These are phyloP conservation scores for Onychomys arenicola DNA, from an alignment of 2,797 vertebrate species.

Conservation along the genomic window DNA sequence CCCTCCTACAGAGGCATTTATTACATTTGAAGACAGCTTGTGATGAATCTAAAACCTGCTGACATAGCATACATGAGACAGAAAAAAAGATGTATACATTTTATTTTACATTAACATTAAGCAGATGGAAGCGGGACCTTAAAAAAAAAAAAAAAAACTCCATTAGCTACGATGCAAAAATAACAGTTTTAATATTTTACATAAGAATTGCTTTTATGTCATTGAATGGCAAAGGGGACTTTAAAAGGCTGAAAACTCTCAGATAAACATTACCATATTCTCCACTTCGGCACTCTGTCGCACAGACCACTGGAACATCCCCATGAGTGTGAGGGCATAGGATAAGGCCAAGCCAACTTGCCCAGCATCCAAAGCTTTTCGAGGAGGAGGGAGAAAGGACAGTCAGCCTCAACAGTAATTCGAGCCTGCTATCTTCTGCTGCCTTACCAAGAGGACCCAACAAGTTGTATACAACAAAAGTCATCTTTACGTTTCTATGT, in stretches of 20 bases:
- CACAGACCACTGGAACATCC: conserved; percentile 98
- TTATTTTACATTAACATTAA: conserved; percentile 77
- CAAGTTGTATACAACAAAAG: accelerated
- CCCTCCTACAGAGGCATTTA: conserved; percentile 73
- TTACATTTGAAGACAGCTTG: conserved; percentile 72
- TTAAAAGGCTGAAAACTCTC: conserved; percentile 64
- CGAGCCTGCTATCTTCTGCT: background rate
- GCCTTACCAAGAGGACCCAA: background rate
- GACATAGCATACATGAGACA: conserved; percentile 73
- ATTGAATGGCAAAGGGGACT: conserved; percentile 61
- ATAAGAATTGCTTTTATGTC: conserved; percentile 75
- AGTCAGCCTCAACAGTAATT: conserved; percentile 56
- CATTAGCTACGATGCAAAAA: conserved; percentile 70
- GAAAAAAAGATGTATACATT: conserved; percentile 77
- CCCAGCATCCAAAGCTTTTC: conserved; percentile 90
- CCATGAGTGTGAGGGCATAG: conserved; percentile 95
- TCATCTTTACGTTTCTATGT: background rate
- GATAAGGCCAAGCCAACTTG: conserved; percentile 94
- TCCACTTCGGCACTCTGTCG: conserved; percentile 97
- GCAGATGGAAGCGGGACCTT: conserved; percentile 65
- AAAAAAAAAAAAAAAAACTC: conserved; percentile 42
- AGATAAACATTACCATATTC: conserved; percentile 93
- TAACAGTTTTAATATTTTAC: conserved; percentile 78
- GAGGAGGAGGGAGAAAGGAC: background rate
- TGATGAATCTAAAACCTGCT: conserved; percentile 80